These are phyloP conservation scores for Pegea sp. DNA, from an alignment of 23 tunicate genomes.

Conservation along the genomic window DNA sequence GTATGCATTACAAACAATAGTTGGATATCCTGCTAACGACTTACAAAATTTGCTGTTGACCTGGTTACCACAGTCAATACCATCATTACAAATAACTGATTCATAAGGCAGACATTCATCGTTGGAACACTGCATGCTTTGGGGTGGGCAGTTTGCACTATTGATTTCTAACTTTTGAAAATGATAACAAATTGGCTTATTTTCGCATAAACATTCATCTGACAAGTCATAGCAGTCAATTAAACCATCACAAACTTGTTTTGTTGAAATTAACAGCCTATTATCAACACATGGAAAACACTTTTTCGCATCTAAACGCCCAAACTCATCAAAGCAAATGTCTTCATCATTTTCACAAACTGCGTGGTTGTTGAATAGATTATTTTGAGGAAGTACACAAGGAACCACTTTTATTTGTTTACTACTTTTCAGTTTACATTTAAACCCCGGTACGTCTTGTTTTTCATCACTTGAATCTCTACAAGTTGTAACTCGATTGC, in stretches of 20 bases:
- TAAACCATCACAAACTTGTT: not conserved
- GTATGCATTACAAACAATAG: not conserved
- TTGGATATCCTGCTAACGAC: not conserved
- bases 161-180: not conserved
- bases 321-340: not conserved
- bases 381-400: not conserved
- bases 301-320: not conserved
- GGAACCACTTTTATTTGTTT: too few relatives aligned
- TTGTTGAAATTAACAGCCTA: not conserved
- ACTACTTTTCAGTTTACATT: not conserved
- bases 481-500: not conserved
- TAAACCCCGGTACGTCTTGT: not conserved
- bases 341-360: not conserved
- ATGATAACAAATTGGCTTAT: not conserved
- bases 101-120: not conserved
- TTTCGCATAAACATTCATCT: not conserved
- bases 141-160: not conserved
- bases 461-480: not conserved
- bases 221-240: not conserved
- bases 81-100: not conserved
- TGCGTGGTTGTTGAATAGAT: not conserved
- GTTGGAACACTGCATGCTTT: not conserved
- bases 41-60: not conserved
- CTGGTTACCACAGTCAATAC: not conserved
- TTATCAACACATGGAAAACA: not conserved